Conservation (phyloP, 2,113 vertebrate species). For the Aegotheles bennettii region DNA sequence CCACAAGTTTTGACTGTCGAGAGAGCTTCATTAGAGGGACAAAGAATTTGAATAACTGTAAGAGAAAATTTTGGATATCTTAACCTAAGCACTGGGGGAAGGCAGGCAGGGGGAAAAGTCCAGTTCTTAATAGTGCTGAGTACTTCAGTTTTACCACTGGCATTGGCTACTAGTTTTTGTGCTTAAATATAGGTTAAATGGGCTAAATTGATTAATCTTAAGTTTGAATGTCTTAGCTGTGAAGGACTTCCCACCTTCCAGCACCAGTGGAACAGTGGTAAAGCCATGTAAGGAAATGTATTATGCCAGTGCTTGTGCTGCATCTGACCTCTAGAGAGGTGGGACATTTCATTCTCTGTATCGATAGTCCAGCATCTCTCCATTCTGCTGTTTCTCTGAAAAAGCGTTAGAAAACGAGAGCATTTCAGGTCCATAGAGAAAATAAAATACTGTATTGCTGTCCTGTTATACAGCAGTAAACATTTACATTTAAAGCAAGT, state of each 20-base stretch:
- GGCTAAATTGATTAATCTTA: background rate
- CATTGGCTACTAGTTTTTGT: background rate
- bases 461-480: background rate
- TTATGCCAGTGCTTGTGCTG: background rate
- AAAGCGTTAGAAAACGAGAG: background rate
- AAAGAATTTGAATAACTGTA: conserved; percentile 23
- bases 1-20: background rate
- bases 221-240: background rate
- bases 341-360: background rate
- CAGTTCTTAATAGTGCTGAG: background rate
- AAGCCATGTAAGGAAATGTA: background rate
- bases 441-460: background rate
- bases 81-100: background rate
- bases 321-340: background rate
- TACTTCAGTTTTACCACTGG: background rate
- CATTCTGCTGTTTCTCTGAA: background rate
- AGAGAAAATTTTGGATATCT: background rate
- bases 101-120: background rate
- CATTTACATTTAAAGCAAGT: background rate
- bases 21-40: background rate
- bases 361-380: background rate
- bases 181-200: background rate
- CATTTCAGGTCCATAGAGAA: background rate
- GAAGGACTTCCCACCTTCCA: background rate
- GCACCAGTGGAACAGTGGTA: background rate